A percentile compares a stretch with the other conserved stretches of the same genome.
Evolutionary conservation across 2,888 invertebrate species (phyloP).

Genomic region (Sphaeridia pumilis): DNA sequence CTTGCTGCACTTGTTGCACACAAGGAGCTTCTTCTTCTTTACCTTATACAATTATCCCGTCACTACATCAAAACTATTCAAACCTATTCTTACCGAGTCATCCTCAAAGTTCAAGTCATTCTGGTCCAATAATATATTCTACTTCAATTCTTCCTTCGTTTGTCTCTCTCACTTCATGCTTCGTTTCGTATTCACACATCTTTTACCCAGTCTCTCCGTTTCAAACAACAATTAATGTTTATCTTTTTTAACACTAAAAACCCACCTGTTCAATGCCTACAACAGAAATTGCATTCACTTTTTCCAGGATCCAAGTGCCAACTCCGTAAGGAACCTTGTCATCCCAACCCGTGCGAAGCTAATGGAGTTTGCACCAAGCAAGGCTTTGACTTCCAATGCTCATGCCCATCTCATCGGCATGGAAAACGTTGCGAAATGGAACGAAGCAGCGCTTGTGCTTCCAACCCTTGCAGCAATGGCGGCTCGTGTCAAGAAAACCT

Average conservation of each 20-base stretch:
- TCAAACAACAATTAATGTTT: too few species aligned
- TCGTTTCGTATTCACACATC: neutral
- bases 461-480: conserved; percentile 78
- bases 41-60: neutral
- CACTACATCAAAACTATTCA: neutral
- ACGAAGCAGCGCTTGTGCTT: conserved; percentile 69
- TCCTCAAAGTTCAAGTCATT: conserved; percentile 1
- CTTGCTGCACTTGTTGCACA: neutral
- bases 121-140: neutral
- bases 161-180: neutral
- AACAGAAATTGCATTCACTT: neutral
- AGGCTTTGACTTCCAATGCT: conserved; percentile 71
- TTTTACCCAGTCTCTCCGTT: neutral
- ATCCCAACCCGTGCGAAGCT: conserved; percentile 74
- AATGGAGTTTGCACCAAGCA: conserved; percentile 68
- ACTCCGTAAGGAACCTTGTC: conserved; percentile 78
- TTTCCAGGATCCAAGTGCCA: conserved; percentile 48
- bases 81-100: neutral
- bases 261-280: too few species aligned
- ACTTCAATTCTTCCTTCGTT: neutral
- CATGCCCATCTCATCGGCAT: conserved; percentile 63
- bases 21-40: too few species aligned
- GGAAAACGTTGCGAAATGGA: conserved; percentile 75
- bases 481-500: conserved; percentile 82
- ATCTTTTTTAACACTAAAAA: too few species aligned